Evolutionary conservation across 2,888 invertebrate species (phyloP), one percentile per base, ranked within the genome.

Genomic region (Octonoba sinensis): DNA sequence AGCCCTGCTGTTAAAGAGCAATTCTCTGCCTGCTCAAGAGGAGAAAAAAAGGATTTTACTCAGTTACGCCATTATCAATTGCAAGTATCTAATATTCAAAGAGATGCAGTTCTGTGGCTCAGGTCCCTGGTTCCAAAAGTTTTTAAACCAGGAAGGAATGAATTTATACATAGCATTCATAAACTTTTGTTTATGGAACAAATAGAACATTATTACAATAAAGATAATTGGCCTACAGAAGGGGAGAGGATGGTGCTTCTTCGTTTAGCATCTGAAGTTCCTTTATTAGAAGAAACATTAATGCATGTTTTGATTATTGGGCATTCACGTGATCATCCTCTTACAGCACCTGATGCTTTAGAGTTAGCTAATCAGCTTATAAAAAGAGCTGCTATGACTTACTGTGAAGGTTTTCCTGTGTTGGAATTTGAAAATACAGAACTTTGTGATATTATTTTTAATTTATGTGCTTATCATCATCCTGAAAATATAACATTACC

Each of bases 401-500:
- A 64, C 47, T 77, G n/a, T 74, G 77, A 77, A 22, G 83, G 74
- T 65, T 77, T 75, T 16, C 73, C 83, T 51, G 85, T 83, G 24
- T 75, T 89, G 51, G 87, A 87, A 57, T 87, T 90, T 59, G 88
- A 89, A 60, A 87, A 87, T 65, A 82, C 88, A 73, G 95, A 97
- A 86, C 92, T 97, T 20, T 93, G 96, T 13, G 96, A 97, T 87
- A 93, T 96, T 83, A 91, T 97, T 85, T 95, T 98, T 88, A 95
- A 95, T 88, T 91, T 97, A 86, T 94, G 95, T 86, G 93, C 94
- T 85, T 98, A 97, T 89, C 93, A 94, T 87, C 95, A 96, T 87
- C 97, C 97, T 0, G 97, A 97, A 86, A 96, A 96, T 87, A 96
- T 97, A 86, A 92, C 93, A 4, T 90, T 97, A 79, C 97, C 98